A percentile compares a stretch with the other conserved stretches of the same genome.
These are phyloP conservation scores for Nicator chloris DNA, from an alignment of 2,113 vertebrate species.

Conservation along the genomic window DNA sequence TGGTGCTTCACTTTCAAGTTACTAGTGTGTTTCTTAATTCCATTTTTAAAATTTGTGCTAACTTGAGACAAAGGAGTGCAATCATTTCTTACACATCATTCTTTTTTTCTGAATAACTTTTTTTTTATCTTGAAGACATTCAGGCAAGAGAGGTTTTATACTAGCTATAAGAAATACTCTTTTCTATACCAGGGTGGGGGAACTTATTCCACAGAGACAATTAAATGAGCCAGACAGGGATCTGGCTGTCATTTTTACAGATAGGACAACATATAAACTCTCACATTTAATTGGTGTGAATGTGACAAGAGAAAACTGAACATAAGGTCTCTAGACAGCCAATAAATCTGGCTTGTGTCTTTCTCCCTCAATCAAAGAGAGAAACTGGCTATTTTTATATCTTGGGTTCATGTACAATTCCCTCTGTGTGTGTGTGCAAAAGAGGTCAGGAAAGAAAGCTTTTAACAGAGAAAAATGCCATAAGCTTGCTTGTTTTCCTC, in stretches of 20 bases:
- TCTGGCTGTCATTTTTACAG: slow-evolving; percentile 57
- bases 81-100: neutral
- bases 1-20: neutral
- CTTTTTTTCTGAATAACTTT: neutral
- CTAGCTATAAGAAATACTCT: neutral
- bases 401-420: neutral
- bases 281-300: slow-evolving; percentile 67
- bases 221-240: slow-evolving; percentile 44
- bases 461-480: neutral
- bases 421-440: neutral
- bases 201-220: slow-evolving; percentile 36
- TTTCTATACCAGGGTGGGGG: neutral
- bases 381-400: slow-evolving; percentile 35
- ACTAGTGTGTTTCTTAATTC: neutral
- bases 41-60: neutral
- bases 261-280: slow-evolving; percentile 55
- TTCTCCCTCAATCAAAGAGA: slow-evolving; percentile 33
- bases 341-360: slow-evolving; percentile 53
- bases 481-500: neutral
- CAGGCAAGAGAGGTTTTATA: neutral
- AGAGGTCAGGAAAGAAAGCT: neutral
- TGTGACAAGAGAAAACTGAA: slow-evolving; percentile 55
- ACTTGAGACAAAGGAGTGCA: neutral
- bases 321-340: slow-evolving; percentile 61
- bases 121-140: neutral